Base-by-base conservation (phyloP, 2,113 vertebrate genomes). In the Anhinga anhinga region DNA sequence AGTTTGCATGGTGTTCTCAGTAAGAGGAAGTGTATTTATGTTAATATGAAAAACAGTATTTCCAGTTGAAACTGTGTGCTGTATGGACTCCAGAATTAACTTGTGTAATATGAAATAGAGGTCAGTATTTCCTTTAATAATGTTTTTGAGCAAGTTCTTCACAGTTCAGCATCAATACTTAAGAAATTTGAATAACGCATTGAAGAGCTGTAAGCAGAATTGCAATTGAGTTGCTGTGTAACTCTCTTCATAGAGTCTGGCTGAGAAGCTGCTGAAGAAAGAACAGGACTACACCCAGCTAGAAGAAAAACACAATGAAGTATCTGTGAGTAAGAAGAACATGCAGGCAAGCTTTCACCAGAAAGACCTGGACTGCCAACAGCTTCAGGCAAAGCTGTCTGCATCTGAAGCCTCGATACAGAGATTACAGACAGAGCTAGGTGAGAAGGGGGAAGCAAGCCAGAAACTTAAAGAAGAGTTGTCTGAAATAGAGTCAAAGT, bases 291-390 rank as follows among this genome's bases (percentile, higher is more conserved):
- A 98, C 91, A 98, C 97, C 79, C 98, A 99, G 27, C 95, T 99
- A 42, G 98, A 99, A 95, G 99, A 99, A 95, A 98, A 97, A 65
- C 95, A 99, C 50, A 98, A 90, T 70, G 98, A 98, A n/a, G 98
- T 99, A 86, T 98, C 98, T 90, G 29, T 98, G 55, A 98, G 98
- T 91, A 99, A 98, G 96, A 99, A 98, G 97, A 98, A 94, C 17
- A 50, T 98, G 29, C 98, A 99, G 96, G 98, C 97, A 93, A 98
- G 77, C 93, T 98, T 99, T 89, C 99, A 99, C 80, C 99, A 99
- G 96, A 98, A 98, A 47, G 99, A 99, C 62, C 93, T 99, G 84
- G 99, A 99, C 93, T 98, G 98, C 59, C 99, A 99, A 45, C 99
- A 99, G 96, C 98, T 99, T 65, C 99, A 99, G 95, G 97, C 98